Conservation (phyloP, 1,140 invertebrate species). For the Atta colombica region DNA sequence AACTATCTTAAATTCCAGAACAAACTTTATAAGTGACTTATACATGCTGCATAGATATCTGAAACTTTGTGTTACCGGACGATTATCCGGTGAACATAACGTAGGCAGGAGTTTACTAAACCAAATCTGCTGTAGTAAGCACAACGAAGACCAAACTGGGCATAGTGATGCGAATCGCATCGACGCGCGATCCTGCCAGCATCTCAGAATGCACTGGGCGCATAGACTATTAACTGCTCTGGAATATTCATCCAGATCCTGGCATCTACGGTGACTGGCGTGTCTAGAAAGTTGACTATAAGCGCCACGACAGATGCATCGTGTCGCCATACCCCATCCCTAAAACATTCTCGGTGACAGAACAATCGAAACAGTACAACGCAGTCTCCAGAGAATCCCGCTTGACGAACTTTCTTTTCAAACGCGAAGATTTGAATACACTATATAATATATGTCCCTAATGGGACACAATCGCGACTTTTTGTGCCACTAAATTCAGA, state of each 20-base stretch:
- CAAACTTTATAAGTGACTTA: constrained; percentile 2
- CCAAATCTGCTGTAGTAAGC: constrained; percentile 45
- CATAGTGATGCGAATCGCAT: constrained; percentile 52
- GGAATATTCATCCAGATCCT: constrained; percentile 73
- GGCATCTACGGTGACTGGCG: constrained; percentile 62
- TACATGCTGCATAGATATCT: background rate
- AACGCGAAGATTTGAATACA: constrained; percentile 85
- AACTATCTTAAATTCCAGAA: background rate
- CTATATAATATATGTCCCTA: constrained; percentile 75
- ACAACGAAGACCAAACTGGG: constrained; percentile 71
- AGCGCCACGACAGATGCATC: constrained; percentile 57
- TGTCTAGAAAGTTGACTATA: constrained; percentile 74
- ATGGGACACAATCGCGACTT: constrained; percentile 81
- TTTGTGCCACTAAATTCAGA: constrained; percentile 87
- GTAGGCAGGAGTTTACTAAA: constrained; percentile 29
- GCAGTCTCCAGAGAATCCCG: constrained; percentile 80
- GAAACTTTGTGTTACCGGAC: background rate
- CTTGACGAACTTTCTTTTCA: constrained; percentile 83
- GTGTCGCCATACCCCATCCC: constrained; percentile 68
- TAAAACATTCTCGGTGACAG: constrained; percentile 82
- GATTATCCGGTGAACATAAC: constrained; percentile 4
- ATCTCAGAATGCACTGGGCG: constrained; percentile 61
- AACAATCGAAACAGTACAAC: constrained; percentile 32
- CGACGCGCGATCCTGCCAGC: background rate
- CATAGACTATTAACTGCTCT: constrained; percentile 65